A percentile compares a stretch with the other conserved stretches of the same genome.
Evolutionary conservation across 1,140 invertebrate genomes (phyloP).

Genomic region (Drosophila nikananu): DNA sequence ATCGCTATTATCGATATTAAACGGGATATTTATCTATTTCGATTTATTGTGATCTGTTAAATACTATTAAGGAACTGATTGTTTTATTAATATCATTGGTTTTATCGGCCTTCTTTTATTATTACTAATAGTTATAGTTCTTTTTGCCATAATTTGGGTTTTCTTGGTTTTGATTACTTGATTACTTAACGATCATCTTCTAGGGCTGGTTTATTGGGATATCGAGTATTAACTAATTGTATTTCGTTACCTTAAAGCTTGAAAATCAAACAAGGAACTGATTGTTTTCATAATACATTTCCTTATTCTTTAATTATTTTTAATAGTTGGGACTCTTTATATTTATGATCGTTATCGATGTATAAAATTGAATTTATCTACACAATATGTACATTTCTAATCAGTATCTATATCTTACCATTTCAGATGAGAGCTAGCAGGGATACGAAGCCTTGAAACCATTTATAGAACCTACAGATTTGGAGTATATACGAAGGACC

Average conservation of each 20-base stretch:
- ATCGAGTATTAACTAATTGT: too few relatives aligned
- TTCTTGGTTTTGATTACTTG: not conserved
- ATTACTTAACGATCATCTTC: constrained; percentile 13
- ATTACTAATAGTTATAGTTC: too few relatives aligned
- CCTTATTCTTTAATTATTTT: not conserved
- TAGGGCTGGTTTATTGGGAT: not conserved
- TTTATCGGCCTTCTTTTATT: too few relatives aligned
- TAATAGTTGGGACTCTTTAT: not conserved
- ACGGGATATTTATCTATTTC: not conserved
- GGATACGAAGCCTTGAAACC: not conserved
- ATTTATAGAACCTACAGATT: constrained; percentile 12
- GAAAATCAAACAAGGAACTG: not conserved
- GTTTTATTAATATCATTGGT: too few relatives aligned
- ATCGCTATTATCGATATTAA: not conserved
- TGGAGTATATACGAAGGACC: not conserved
- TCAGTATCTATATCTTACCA: not conserved
- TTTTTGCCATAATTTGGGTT: too few relatives aligned
- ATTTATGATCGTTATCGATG: too few relatives aligned
- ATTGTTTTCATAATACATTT: too few relatives aligned
- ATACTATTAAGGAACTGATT: too few relatives aligned
- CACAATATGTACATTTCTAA: not conserved
- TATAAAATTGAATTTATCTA: not conserved
- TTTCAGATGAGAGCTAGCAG: constrained; percentile 38
- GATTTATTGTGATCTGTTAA: too few relatives aligned
- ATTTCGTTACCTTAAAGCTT: too few relatives aligned